Evolutionary conservation across 2,888 invertebrate genomes (phyloP), one percentile per base, ranked within the genome.

Genomic region (Aspidapion aeneum): DNA sequence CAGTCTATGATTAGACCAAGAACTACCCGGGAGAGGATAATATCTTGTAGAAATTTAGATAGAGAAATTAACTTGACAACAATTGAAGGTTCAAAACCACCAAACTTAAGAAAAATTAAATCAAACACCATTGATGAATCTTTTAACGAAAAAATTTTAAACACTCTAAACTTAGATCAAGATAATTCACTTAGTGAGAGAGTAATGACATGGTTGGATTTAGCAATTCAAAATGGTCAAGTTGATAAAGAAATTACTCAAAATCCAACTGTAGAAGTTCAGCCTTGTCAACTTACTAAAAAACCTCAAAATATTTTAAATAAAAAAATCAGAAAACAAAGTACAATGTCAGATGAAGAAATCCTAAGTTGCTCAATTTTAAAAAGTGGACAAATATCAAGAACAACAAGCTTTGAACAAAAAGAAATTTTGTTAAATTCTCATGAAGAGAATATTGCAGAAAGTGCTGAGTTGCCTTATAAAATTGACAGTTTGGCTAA

Each of bases 161-260:
- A 62, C 19, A 12, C 12, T 1, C 3, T 51, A 49, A 5, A 16
- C 1, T 17, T 17, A 16, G 19, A 21, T 18, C 50, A 21, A 1
- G 69, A 74, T 56, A 79, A 82, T 73, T 77, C 82, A 21, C 74
- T 88, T 57, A 86, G 91, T 0, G 90, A 92, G 65, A 82, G 91
- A 61, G 93, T 93, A 0, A 78, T 92, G 1, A 88, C 90, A 71
- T 93, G 93, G 93, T 74, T 93, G 68, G 91, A 92, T 75, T 79
- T 91, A 62, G 90, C 91, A 0, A 89, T 68, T 1, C 74, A 75
- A 49, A 73, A 67, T 18, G 68, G 65, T 2, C 59, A 59, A 49
- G 60, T 60, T 2, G 55, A 58, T 54, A 60, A 58, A 48, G 21
- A 57, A 22, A 18, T 57, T 17, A 49, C 21, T 18, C 52, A 52